Base-by-base conservation (phyloP, 2,113 vertebrate genomes). In the Indicator indicator region DNA sequence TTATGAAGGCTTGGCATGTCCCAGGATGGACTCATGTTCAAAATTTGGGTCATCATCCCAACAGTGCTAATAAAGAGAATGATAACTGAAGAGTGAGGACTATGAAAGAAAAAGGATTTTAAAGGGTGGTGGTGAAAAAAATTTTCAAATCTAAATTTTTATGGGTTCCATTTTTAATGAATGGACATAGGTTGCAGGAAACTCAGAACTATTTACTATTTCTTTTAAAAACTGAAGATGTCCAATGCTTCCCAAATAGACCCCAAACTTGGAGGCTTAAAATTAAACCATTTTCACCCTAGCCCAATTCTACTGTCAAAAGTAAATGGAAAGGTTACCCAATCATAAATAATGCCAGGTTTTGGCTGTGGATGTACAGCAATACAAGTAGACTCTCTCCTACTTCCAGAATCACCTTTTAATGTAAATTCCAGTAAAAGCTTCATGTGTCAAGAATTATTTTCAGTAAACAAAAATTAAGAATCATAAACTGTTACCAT, bases 381-480 rank as follows among this genome's bases (percentile, higher is more conserved):
- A 92, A 82, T 46, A 64, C 9, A 48, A 81, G 19, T 19, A n/a
- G 56, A 28, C 23, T 69, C 44, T 52, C 56, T 74, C 40, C 36
- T 60, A 30, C 73, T 89, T 90, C 52, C 81, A 88, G 65, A 30
- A 94, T 32, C 46, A 91, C 60, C 83, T 67, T 64, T 72, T 16
- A 32, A 83, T 67, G 83, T 58, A 77, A 92, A 95, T 52, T 82
- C 94, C 44, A 73, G 76, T 83, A 80, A 89, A 67, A 88, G 30
- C 5, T 48, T 89, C 69, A 93, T 74, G 75, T 68, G 48, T 55
- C 88, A 76, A 82, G 92, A 90, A 87, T 74, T 89, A 80, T 52
- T 81, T 87, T 68, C 75, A 90, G 86, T 94, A 97, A 95, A 90
- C 87, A 93, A 73, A 93, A 95, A 80, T 81, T 80, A 87, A 84